Percentiles rank a stretch among this genome's conserved stretches.
Evolutionary conservation across 2,113 vertebrate genomes (phyloP).

Genomic region (Platysteira castanea): DNA sequence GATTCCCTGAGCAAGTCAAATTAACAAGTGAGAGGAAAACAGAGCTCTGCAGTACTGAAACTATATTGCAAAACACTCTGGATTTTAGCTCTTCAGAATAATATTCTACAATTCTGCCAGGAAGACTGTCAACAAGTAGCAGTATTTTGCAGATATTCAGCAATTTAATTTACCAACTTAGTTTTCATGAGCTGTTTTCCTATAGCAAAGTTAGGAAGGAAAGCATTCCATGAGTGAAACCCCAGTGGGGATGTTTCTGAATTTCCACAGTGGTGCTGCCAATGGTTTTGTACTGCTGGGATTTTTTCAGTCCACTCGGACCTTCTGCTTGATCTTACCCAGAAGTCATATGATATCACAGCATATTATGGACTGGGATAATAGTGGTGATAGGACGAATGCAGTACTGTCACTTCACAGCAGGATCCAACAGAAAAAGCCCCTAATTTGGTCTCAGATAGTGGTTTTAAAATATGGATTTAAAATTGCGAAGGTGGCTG

Average conservation of each 20-base stretch:
- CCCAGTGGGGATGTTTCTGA: background rate
- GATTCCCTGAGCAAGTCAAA: background rate
- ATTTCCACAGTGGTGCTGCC: background rate
- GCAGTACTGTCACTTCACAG: background rate
- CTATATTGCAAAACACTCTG: background rate
- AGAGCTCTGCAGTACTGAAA: background rate
- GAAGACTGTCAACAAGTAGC: background rate
- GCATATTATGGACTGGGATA: background rate
- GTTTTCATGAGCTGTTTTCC: background rate
- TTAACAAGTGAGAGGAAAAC: background rate
- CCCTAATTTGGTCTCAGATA: background rate
- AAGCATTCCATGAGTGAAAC: background rate
- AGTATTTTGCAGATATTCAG: background rate
- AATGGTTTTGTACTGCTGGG: background rate
- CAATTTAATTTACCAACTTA: background rate
- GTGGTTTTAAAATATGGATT: background rate
- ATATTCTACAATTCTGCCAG: background rate
- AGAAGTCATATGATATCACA: background rate
- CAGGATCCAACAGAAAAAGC: background rate
- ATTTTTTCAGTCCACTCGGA: background rate
- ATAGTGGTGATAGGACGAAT: background rate
- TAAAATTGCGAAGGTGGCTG: background rate
- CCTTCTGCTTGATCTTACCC: background rate
- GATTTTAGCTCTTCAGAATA: background rate
- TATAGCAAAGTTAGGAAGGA: background rate